Evolutionary conservation across 2,113 vertebrate species (phyloP), one percentile per base, ranked within the genome.

Genomic region (Mohoua ochrocephala): DNA sequence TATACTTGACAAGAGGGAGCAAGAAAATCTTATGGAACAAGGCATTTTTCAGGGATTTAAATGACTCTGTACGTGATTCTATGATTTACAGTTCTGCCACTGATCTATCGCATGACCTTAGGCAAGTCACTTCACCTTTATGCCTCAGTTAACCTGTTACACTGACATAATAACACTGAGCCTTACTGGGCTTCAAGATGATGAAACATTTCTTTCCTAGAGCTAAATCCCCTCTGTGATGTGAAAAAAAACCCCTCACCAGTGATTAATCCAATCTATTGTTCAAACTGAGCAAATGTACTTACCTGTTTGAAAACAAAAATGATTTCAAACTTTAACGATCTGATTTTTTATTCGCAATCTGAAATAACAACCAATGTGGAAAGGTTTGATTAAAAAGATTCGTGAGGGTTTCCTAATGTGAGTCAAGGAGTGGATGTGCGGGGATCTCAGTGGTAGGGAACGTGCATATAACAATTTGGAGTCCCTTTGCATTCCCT

Each of bases 401-500:
- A 71, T 60, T 47, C 2, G 2, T 24, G 52, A 67, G 20, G 21
- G 22, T 53, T 76, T 89, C 81, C 50, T 91, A 77, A 93, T 53
- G 39, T n/a, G n/a, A 93, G 68, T 49, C 67, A 71, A 77, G 30
- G 57, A 91, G 20, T 74, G 47, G 39, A 68, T 81, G 47, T 68
- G 52, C 0, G 0, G 90, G 37, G 39, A 78, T 57, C 71, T 92
- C 88, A 35, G 89, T 24, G 39, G 56, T 68, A 84, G 84, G 80
- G 76, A 80, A 74, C 45, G 59, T 67, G 65, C 59, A 86, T 86
- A 94, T 91, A 87, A 79, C 49, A 84, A 96, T 91, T 94, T 6
- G 31, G 67, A 96, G 85, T 93, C 91, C 88, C 90, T 87, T 84
- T 92, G 67, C 93, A 91, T 96, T 96, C 90, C 91, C 96, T 96